These are phyloP conservation scores for Erebia palarica DNA, from an alignment of 2,888 invertebrate genomes.

Conservation along the genomic window DNA sequence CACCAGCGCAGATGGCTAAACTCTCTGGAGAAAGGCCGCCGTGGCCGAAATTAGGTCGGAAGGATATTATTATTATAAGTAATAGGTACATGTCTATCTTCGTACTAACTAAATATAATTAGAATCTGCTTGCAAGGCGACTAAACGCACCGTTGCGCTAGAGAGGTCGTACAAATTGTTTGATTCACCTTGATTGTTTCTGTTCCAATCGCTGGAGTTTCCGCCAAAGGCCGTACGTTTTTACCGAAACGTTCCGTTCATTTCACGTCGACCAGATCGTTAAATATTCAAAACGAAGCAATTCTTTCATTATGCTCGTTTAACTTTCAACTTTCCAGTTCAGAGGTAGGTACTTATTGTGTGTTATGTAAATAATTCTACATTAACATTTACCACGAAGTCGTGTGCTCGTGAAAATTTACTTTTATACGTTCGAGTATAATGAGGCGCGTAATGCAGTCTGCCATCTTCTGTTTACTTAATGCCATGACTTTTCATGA, in stretches of 20 bases:
- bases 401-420: background rate
- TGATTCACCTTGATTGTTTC: conserved; percentile 28
- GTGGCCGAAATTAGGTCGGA: no score
- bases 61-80: background rate
- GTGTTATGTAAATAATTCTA: conserved; percentile 8
- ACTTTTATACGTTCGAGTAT: background rate
- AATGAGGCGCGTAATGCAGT: background rate
- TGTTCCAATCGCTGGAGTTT: conserved; percentile 25
- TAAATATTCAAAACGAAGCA: conserved; percentile 17
- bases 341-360: background rate
- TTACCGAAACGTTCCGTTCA: conserved; percentile 16
- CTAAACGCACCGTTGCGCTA: conserved; percentile 9
- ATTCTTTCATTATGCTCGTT: conserved; percentile 19
- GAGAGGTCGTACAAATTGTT: conserved; percentile 27
- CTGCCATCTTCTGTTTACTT: no score
- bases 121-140: background rate
- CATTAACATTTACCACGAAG: background rate
- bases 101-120: no score
- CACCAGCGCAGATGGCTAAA: no score
- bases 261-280: conserved; percentile 18
- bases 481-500: no score
- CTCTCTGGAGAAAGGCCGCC: no score
- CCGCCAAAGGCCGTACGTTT: conserved; percentile 15
- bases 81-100: background rate
- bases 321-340: conserved; percentile 16